Conservation (phyloP, 2,797 vertebrate species). For the Champsocephalus esox region DNA sequence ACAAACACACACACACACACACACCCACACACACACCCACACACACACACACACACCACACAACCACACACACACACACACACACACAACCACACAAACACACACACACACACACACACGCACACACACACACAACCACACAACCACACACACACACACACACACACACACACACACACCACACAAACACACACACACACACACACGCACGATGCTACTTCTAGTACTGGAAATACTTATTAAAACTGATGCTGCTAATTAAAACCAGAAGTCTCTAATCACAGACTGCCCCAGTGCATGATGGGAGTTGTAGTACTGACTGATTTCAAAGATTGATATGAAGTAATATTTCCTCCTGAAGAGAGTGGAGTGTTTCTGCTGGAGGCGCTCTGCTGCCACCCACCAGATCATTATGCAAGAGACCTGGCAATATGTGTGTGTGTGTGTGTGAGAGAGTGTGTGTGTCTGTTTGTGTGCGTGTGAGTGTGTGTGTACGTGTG, state of each 20-base stretch:
- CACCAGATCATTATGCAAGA: constrained; percentile 77
- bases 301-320: background rate
- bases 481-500: constrained; percentile 31
- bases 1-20: no score
- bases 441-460: constrained; percentile 36
- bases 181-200: no score
- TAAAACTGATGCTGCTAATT: background rate
- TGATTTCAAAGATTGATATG: constrained; percentile 10
- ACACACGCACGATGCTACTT: no score
- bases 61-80: no score
- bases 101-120: no score
- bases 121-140: no score
- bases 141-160: no score
- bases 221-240: no score
- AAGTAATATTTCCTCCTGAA: constrained; percentile 13
- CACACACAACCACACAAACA: no score
- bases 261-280: background rate
- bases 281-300: background rate
- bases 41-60: no score
- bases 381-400: constrained; percentile 67
- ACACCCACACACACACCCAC: no score
- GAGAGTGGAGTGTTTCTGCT: constrained; percentile 37
- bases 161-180: no score
- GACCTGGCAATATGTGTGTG: constrained; percentile 61
- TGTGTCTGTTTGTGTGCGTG: constrained; percentile 12